Percentiles rank a stretch among this genome's conserved stretches.
phyloP scores from a whole-genome alignment of 2,113 vertebrate species.

The Natator depressus region DNA sequence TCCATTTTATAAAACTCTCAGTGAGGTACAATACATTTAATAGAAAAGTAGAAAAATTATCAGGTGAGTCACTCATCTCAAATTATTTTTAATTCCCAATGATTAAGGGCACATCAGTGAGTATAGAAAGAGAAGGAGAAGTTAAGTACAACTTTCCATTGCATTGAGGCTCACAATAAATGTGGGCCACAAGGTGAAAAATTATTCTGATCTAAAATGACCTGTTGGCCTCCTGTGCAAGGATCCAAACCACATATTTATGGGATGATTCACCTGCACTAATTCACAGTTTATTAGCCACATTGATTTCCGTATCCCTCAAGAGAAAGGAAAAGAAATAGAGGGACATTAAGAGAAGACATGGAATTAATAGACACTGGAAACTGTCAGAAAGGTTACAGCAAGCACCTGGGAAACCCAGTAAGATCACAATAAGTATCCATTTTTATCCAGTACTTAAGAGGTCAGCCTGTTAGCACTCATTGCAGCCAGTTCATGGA shows the following conservation, averaged over 20 bases:
- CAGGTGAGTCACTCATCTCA: slow-evolving; percentile 38
- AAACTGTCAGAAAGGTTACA: slow-evolving; percentile 34
- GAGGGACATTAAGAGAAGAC: slow-evolving; percentile 55
- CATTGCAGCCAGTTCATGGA: slow-evolving; percentile 20
- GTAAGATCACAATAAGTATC: slow-evolving; percentile 44
- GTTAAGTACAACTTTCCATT: slow-evolving; percentile 26
- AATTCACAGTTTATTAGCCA: slow-evolving; percentile 58
- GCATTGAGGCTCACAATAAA: slow-evolving; percentile 15
- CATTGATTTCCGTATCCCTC: slow-evolving; percentile 28
- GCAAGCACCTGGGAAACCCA: slow-evolving; percentile 24
- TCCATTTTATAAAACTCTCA: not conserved
- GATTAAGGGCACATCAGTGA: slow-evolving; percentile 29
- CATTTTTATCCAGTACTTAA: slow-evolving; percentile 16
- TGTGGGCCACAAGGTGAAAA: slow-evolving; percentile 4
- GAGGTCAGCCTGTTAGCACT: not conserved
- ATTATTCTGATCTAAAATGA: slow-evolving; percentile 35
- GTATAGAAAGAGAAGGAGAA: slow-evolving; percentile 39
- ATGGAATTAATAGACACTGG: slow-evolving; percentile 54
- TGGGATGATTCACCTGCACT: slow-evolving; percentile 59
- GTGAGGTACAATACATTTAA: not conserved
- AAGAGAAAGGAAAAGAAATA: slow-evolving; percentile 53
- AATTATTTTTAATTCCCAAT: slow-evolving; percentile 46
- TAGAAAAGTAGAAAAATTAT: not conserved
- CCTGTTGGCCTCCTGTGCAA: slow-evolving; percentile 52
- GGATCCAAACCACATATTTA: slow-evolving; percentile 9